Base-by-base conservation (phyloP, 2,797 vertebrate species). In the Pteronotus mesoamericanus region DNA sequence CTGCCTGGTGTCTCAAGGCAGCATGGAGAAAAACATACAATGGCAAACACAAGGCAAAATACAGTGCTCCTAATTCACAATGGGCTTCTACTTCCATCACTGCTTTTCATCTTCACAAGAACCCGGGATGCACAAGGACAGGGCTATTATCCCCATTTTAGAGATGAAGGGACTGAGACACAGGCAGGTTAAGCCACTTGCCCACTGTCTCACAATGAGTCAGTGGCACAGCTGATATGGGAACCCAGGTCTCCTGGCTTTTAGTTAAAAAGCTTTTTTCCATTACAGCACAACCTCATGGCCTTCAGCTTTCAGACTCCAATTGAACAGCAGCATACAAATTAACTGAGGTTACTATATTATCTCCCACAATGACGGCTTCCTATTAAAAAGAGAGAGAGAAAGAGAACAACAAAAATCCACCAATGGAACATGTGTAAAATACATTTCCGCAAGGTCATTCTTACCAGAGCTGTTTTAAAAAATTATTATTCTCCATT, bases 321-420 rank as follows among this genome's bases (percentile, higher is more conserved):
- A 3, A 86, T 80, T 91, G 89, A 96, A 86, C 94, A 96, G 84
- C 82, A 19, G 96, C 95, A 96, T 97, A 95, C 1, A 59, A 97
- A 96, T 97, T 97, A 97, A 92, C 95, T 71, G 77, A 95, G 95
- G 96, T 96, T 97, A 96, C 94, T 96, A n/a, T 95, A 96, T 96
- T 95, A 94, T 95, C 91, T 94, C 93, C 97, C 97, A 85, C 97
- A 97, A 95, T 34, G 91, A 96, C 0, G 29, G 89, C 42, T 97
- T 96, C 94, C 91, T 89, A 93, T 97, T 95, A 44, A 80, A 96
- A 94, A 89, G 55, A 55, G 3, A 29, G 10, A 44, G 42, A 48
- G 46, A 24, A 74, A 55, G 75, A 79, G n/a, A 55, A 55, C 51
- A 37, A 79, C 71, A 96, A 82, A 94, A 93, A 95, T 77, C 89